Percentiles rank a stretch among this genome's conserved stretches.
Evolutionary conservation across 2,888 invertebrate species (phyloP).

Genomic region (Syritta pipiens): DNA sequence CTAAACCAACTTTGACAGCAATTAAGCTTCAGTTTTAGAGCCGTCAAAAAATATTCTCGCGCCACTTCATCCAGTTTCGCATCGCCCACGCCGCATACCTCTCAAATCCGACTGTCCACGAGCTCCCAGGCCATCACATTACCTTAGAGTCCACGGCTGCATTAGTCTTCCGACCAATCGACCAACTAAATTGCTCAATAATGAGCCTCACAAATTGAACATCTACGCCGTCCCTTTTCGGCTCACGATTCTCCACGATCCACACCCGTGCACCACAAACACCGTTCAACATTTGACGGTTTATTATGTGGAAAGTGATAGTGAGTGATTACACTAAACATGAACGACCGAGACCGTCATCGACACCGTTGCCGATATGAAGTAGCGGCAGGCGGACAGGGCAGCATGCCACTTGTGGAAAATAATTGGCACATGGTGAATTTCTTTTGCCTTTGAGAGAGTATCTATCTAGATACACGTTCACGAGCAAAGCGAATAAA

Average conservation of each 20-base stretch:
- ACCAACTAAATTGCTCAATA: conserved; percentile 39
- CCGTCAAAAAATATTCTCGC: no score
- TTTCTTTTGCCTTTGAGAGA: conserved; percentile 56
- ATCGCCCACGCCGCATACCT: no score
- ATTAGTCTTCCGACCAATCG: no score
- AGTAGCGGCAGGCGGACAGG: conserved; percentile 27
- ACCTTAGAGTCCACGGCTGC: no score
- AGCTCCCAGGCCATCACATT: no score
- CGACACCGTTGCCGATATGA: conserved; percentile 5
- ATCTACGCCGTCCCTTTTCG: conserved; percentile 1
- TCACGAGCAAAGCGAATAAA: conserved; percentile 20
- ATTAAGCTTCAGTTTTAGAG: no score
- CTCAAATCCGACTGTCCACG: no score
- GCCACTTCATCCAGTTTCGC: no score
- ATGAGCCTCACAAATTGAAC: conserved; percentile 39
- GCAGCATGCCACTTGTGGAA: conserved; percentile 39
- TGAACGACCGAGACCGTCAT: background rate
- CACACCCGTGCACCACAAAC: no score
- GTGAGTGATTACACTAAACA: conserved; percentile 56
- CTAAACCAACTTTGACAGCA: background rate
- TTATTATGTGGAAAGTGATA: conserved; percentile 54
- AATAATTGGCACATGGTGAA: conserved; percentile 67
- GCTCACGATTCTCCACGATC: background rate
- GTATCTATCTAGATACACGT: conserved; percentile 44
- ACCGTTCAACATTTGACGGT: background rate